These are phyloP conservation scores for Myiotriccus ornatus DNA, from an alignment of 2,797 vertebrate species.

Conservation along the genomic window DNA sequence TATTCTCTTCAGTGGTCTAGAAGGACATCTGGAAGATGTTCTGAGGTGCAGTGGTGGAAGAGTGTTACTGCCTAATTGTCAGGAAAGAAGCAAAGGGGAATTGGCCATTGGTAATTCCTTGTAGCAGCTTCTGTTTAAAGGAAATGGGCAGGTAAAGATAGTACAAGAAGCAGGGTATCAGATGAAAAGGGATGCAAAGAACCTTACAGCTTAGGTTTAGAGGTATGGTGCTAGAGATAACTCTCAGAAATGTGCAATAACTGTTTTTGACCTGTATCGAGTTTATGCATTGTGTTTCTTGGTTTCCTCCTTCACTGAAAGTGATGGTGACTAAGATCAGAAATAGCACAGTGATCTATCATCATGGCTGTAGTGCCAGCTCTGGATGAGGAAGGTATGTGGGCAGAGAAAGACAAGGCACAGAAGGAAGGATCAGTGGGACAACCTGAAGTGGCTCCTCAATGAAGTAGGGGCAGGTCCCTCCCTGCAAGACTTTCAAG, in stretches of 20 bases:
- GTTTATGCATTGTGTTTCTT: neutral
- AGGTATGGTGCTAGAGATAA: neutral
- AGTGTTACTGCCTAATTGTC: neutral
- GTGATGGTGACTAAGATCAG: neutral
- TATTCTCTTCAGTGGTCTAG: neutral
- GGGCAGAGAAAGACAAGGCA: neutral
- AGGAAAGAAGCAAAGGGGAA: neutral
- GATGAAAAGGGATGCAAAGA: neutral
- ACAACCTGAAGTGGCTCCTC: neutral
- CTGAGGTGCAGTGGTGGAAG: neutral
- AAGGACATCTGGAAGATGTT: neutral
- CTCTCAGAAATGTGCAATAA: neutral
- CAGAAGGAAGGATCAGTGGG: neutral
- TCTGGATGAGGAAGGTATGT: neutral
- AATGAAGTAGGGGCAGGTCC: neutral
- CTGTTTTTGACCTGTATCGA: neutral
- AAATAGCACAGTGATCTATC: neutral
- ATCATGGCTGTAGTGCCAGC: fast-evolving
- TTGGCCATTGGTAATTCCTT: neutral
- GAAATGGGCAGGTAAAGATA: neutral
- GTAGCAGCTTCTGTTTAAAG: neutral
- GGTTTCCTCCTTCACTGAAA: neutral
- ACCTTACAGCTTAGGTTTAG: neutral
- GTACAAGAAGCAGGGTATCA: neutral
- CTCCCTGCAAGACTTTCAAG: neutral